A percentile compares a stretch with the other conserved stretches of the same genome.
Conservation (phyloP, 2,888 invertebrate species). For the Notodonta dromedarius region DNA sequence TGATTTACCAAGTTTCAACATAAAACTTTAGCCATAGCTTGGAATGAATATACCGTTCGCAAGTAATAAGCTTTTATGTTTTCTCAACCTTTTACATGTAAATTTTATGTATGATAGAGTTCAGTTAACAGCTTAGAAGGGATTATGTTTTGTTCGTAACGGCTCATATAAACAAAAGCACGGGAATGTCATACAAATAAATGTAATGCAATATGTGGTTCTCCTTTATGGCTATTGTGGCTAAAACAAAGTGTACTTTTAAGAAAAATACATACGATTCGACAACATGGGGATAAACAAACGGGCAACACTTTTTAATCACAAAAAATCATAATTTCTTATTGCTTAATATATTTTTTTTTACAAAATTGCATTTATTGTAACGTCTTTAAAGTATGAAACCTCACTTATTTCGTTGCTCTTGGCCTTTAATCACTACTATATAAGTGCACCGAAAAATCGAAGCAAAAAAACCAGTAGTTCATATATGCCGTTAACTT, state of each 20-base stretch:
- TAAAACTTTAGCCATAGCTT: constrained; percentile 2
- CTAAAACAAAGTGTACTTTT: too few relatives aligned
- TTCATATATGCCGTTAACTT: constrained; percentile 29
- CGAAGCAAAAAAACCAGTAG: constrained; percentile 20
- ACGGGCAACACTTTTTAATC: too few relatives aligned
- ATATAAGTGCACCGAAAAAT: constrained; percentile 17
- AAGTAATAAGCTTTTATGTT: constrained; percentile 1
- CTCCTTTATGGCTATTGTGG: too few relatives aligned
- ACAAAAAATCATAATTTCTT: too few relatives aligned
- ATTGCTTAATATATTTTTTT: too few relatives aligned
- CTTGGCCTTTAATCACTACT: constrained; percentile 21
- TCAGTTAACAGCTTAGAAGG: background rate
- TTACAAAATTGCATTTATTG: background rate
- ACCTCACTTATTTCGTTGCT: background rate
- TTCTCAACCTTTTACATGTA: background rate
- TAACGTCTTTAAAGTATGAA: background rate
- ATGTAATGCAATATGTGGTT: too few relatives aligned
- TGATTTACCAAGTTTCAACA: constrained; percentile 1
- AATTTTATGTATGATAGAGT: background rate
- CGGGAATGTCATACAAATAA: too few relatives aligned
- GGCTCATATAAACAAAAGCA: too few relatives aligned
- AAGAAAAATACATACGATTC: too few relatives aligned
- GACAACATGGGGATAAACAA: too few relatives aligned
- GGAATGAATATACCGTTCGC: background rate
- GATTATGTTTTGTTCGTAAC: too few relatives aligned